Evolutionary conservation across 2,888 invertebrate species (phyloP).

Genomic region (Eristalinus sepulchralis): DNA sequence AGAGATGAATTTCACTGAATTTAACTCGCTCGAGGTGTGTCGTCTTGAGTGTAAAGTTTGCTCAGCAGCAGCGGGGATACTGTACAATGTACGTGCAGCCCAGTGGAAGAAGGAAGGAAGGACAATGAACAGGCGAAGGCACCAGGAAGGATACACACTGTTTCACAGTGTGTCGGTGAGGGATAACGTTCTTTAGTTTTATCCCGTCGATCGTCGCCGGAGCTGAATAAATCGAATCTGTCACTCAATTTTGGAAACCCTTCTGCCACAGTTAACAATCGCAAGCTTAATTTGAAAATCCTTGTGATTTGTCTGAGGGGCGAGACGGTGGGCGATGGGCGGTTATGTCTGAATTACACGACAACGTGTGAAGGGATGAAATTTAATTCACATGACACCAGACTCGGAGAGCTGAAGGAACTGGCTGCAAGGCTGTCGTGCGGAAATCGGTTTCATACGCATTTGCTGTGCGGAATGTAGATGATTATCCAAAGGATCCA

Average conservation of each 20-base stretch:
- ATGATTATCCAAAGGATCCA: conserved; percentile 36
- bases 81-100: not conserved
- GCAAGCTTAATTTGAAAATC: conserved; percentile 43
- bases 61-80: not conserved
- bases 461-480: conserved; percentile 16
- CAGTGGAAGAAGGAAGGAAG: not conserved
- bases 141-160: not conserved
- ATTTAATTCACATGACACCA: conserved; percentile 8
- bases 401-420: not conserved
- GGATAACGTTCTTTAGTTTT: not conserved
- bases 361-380: not conserved
- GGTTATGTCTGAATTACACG: too few relatives aligned
- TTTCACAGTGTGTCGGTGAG: not conserved
- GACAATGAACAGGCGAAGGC: not conserved
- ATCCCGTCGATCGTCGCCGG: not conserved
- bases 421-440: conserved; percentile 36
- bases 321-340: not conserved
- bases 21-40: not conserved
- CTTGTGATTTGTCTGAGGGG: conserved; percentile 26
- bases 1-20: conserved; percentile 9
- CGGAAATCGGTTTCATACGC: conserved; percentile 43
- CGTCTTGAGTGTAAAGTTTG: not conserved
- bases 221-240: conserved; percentile 33
- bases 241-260: conserved; percentile 26
- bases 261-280: conserved; percentile 14